Conservation (phyloP, 2,113 vertebrate genomes). For the Brachirus orientalis region DNA sequence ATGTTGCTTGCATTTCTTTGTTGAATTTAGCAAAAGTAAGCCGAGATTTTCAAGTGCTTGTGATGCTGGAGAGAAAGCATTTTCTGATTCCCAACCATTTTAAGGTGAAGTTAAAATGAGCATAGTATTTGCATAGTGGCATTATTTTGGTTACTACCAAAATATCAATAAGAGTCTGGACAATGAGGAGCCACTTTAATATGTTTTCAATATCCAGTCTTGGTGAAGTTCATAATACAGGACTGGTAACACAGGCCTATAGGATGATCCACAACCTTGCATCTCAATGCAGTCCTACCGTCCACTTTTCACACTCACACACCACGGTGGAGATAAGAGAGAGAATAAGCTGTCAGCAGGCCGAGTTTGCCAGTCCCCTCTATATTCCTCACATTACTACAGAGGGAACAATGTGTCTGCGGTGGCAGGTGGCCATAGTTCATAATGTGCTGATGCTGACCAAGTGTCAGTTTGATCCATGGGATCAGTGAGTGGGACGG, state of each 20-base stretch:
- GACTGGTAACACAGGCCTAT: conserved; percentile 28
- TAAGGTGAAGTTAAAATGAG: no score
- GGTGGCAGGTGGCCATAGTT: conserved; percentile 86
- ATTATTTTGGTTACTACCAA: no score
- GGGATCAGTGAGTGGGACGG: conserved; percentile 69
- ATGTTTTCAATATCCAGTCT: not conserved
- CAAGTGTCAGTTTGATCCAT: conserved; percentile 85
- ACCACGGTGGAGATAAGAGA: conserved; percentile 69
- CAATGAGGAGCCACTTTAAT: no score
- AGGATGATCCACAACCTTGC: conserved; percentile 39
- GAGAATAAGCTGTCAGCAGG: conserved; percentile 76
- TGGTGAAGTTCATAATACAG: conserved; percentile 39
- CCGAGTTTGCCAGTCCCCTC: conserved; percentile 66
- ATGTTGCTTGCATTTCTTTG: no score
- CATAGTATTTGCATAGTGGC: no score
- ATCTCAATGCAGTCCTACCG: conserved; percentile 53
- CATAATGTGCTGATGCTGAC: conserved; percentile 90
- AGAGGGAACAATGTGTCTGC: conserved; percentile 85
- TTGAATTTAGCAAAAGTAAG: no score
- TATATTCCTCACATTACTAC: conserved; percentile 85
- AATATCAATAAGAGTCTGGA: no score
- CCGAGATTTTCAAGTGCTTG: no score
- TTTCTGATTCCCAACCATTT: no score
- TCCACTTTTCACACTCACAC: conserved; percentile 71
- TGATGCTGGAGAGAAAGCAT: no score